phyloP scores from a whole-genome alignment of 1,140 invertebrate genomes.

The Ceratitis capitata region DNA sequence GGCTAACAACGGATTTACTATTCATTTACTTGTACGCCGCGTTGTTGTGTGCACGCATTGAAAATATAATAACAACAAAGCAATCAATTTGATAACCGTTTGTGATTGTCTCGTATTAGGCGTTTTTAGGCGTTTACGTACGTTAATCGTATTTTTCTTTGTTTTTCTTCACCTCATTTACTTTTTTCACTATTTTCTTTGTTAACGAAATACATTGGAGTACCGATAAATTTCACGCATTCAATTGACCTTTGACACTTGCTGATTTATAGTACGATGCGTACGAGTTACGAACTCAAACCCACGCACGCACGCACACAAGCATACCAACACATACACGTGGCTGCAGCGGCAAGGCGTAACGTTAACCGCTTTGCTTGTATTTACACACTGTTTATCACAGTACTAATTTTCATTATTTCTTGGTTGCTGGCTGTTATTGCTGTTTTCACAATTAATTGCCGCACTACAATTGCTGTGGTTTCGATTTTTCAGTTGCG shows the following conservation, averaged over 20 bases:
- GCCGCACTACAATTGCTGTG: not conserved
- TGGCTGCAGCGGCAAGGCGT: not conserved
- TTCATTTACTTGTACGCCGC: not conserved
- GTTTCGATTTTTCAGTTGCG: not conserved
- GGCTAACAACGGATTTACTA: not conserved
- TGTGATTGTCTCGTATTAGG: not conserved
- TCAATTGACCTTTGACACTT: constrained; percentile 9
- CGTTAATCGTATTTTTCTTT: not conserved
- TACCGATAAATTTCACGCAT: not conserved
- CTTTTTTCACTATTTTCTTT: not conserved
- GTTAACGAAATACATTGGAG: not conserved
- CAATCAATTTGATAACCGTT: not conserved
- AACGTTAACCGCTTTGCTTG: not conserved
- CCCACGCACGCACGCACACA: not conserved
- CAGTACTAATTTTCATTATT: not conserved
- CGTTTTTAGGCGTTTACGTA: not conserved
- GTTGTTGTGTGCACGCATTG: too few relatives aligned
- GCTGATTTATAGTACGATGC: not conserved
- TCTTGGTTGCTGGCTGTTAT: not conserved
- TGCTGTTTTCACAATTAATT: not conserved
- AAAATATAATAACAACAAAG: not conserved
- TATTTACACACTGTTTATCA: not conserved
- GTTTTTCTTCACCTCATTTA: not conserved
- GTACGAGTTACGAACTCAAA: too few relatives aligned
- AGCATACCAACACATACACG: not conserved